A percentile compares a stretch with the other conserved stretches of the same genome.
These are phyloP conservation scores for Aporrectodea caliginosa DNA, from an alignment of 1,140 invertebrate species.

Conservation along the genomic window DNA sequence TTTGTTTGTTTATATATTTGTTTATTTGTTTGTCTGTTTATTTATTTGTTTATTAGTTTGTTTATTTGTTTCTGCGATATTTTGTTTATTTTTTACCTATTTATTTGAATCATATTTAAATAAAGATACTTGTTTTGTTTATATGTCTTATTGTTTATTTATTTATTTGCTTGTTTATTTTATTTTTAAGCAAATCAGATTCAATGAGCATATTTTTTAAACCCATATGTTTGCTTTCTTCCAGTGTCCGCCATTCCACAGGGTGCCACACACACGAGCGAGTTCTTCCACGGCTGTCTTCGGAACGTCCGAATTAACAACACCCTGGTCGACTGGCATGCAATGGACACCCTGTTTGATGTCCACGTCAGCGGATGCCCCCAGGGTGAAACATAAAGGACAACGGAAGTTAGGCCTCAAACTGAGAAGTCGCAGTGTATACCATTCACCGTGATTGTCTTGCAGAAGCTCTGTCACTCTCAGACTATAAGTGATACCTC, in stretches of 20 bases:
- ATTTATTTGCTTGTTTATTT: too few relatives aligned
- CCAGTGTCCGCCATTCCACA: slow-evolving; percentile 63
- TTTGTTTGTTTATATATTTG: too few relatives aligned
- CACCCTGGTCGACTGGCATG: slow-evolving; percentile 71
- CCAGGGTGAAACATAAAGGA: background rate
- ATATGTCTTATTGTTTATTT: too few relatives aligned
- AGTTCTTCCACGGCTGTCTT: slow-evolving; percentile 88
- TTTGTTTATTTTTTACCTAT: too few relatives aligned
- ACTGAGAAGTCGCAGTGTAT: background rate
- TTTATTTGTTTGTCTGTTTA: too few relatives aligned
- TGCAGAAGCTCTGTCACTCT: background rate
- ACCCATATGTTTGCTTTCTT: slow-evolving; percentile 35
- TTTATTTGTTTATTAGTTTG: too few relatives aligned
- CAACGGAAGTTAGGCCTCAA: background rate
- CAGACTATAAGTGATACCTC: background rate
- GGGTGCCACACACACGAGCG: slow-evolving; percentile 65
- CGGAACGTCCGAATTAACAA: slow-evolving; percentile 72
- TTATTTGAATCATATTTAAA: too few relatives aligned
- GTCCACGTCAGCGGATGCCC: slow-evolving; percentile 82
- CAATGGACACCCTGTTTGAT: slow-evolving; percentile 75
- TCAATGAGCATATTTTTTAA: too few relatives aligned
- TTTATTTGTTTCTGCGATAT: too few relatives aligned
- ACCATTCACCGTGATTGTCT: background rate
- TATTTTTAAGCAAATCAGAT: too few relatives aligned
- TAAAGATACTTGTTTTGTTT: too few relatives aligned